These are phyloP conservation scores for Myripristis murdjan DNA, from an alignment of 2,797 vertebrate species.

Conservation along the genomic window DNA sequence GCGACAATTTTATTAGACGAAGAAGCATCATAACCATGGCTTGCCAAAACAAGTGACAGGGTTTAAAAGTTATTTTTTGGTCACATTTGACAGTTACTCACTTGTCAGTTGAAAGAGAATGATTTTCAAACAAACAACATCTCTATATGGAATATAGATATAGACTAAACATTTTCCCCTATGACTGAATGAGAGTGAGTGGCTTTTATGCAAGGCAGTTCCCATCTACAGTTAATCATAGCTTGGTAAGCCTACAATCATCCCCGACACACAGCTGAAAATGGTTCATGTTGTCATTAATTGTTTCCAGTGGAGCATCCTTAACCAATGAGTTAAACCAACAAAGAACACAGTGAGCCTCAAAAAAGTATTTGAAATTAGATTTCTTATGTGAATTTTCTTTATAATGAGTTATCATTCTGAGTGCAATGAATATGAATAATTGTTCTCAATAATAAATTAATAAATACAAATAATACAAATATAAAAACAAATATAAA, in stretches of 20 bases:
- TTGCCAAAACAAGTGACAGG: conserved; percentile 58
- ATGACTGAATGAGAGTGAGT: conserved; percentile 18
- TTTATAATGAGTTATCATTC: conserved; percentile 21
- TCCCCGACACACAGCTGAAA: conserved; percentile 4
- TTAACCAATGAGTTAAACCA: conserved; percentile 1
- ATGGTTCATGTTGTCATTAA: conserved; percentile 6
- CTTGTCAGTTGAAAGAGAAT: conserved; percentile 26
- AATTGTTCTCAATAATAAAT: no score
- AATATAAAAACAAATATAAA: no score
- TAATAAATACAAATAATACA: no score
- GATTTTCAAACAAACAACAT: conserved; percentile 6
- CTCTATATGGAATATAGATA: conserved; percentile 7
- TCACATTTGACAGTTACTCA: conserved; percentile 51
- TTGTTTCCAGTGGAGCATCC: background rate
- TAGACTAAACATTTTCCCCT: conserved; percentile 7
- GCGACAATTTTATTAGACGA: conserved; percentile 46
- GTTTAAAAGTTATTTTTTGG: conserved; percentile 49
- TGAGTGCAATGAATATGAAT: background rate
- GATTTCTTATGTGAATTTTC: background rate
- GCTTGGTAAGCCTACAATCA: conserved; percentile 1
- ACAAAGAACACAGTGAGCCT: conserved; percentile 2
- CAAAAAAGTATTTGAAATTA: conserved; percentile 1
- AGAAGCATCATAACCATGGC: conserved; percentile 29
- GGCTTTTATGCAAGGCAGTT: background rate
- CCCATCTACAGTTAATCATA: conserved; percentile 10